These are phyloP conservation scores for Sapayoa aenigma DNA, from an alignment of 2,113 vertebrate genomes.

Conservation along the genomic window DNA sequence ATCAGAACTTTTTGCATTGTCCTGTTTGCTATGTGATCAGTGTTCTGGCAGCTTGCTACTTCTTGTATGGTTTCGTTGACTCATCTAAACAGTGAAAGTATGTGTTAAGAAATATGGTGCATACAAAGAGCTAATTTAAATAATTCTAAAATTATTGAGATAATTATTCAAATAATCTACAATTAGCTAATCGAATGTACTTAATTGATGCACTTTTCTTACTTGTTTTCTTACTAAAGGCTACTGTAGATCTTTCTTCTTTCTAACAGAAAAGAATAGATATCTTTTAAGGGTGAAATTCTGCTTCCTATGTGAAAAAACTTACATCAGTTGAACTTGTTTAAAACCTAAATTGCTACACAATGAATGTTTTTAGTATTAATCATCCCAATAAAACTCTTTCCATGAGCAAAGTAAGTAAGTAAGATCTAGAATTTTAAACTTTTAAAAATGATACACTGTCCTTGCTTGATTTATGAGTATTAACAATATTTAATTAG, in stretches of 20 bases:
- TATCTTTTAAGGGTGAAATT: background rate
- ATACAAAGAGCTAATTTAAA: background rate
- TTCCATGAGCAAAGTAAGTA: background rate
- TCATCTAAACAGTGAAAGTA: background rate
- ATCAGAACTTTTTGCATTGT: background rate
- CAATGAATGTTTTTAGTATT: background rate
- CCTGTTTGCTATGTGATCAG: background rate
- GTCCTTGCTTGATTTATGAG: background rate
- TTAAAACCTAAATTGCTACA: background rate
- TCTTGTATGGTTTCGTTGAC: background rate
- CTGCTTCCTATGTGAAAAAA: background rate
- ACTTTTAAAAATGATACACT: background rate
- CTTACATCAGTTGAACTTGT: background rate
- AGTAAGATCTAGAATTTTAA: background rate
- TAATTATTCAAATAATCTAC: background rate
- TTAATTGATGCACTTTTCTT: background rate
- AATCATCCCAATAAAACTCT: background rate
- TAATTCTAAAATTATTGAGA: background rate
- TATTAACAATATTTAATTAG: background rate
- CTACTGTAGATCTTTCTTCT: background rate
- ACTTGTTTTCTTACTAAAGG: background rate
- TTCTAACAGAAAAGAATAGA: background rate
- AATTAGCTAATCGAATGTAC: background rate
- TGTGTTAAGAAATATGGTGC: background rate
- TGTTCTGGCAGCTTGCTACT: background rate